These are phyloP conservation scores for Lepidurus apus DNA, from an alignment of 1,140 invertebrate species.

Conservation along the genomic window DNA sequence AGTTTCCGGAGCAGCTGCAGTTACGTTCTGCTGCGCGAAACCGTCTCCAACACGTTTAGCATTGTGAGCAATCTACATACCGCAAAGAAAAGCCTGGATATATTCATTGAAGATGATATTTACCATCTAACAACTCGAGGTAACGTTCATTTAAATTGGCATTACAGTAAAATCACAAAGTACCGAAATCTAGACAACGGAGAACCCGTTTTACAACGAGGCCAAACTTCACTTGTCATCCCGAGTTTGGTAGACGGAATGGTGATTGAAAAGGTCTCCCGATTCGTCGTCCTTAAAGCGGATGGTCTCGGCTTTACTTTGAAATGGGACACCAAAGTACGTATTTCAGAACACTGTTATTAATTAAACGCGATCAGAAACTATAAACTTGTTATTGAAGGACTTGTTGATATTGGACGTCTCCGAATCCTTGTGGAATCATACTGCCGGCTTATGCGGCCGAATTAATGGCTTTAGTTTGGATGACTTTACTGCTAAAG, in stretches of 20 bases:
- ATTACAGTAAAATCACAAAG: constrained; percentile 31
- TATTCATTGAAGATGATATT: constrained; percentile 63
- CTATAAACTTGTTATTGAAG: constrained; percentile 41
- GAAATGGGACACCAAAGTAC: constrained; percentile 59
- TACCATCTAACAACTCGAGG: constrained; percentile 53
- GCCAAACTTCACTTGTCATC: constrained; percentile 55
- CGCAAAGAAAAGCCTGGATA: constrained; percentile 54
- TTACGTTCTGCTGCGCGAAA: constrained; percentile 60
- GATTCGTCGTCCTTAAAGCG: constrained; percentile 59
- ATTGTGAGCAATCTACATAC: constrained; percentile 53
- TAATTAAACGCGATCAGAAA: background rate
- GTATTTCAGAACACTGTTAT: background rate
- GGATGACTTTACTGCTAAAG: constrained; percentile 63
- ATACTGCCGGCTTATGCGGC: constrained; percentile 74
- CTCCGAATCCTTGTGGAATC: constrained; percentile 64
- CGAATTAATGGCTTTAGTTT: constrained; percentile 59
- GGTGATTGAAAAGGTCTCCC: constrained; percentile 60
- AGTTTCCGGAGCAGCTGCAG: constrained; percentile 44
- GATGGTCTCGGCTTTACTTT: constrained; percentile 62
- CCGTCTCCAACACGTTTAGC: constrained; percentile 58
- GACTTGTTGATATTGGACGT: constrained; percentile 58
- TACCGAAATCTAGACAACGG: constrained; percentile 47
- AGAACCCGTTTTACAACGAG: constrained; percentile 50
- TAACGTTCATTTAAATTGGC: constrained; percentile 41
- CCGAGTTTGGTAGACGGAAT: constrained; percentile 61